Percentiles rank a stretch among this genome's conserved stretches.
Evolutionary conservation across 2,888 invertebrate species (phyloP).

Genomic region (Glyphotaelius pellucidus): DNA sequence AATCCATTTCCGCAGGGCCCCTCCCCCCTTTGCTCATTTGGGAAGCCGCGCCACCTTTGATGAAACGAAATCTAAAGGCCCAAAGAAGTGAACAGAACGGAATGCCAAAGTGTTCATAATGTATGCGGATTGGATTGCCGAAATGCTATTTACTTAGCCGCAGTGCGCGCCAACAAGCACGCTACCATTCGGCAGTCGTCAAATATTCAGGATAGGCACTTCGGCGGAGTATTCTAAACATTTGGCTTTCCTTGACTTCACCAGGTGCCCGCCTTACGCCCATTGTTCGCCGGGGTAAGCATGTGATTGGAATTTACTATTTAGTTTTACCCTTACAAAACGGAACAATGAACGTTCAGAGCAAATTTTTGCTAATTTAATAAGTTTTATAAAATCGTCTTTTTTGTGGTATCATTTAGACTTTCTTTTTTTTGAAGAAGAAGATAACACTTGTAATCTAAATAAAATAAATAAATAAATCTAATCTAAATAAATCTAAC

Average conservation of each 20-base stretch:
- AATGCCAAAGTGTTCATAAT: constrained; percentile 34
- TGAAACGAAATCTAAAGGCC: constrained; percentile 18
- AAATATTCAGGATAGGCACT: constrained; percentile 3
- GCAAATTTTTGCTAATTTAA: not conserved
- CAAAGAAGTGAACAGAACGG: constrained; percentile 22
- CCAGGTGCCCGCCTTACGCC: not conserved
- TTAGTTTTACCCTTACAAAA: not conserved
- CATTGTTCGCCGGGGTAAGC: not conserved
- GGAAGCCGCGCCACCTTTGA: constrained; percentile 22
- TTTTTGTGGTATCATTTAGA: too few relatives aligned
- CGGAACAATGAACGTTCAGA: not conserved
- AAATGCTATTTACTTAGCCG: constrained; percentile 24
- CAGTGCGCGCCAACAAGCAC: constrained; percentile 11
- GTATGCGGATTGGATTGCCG: constrained; percentile 27
- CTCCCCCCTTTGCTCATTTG: not conserved
- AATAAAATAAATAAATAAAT: too few relatives aligned
- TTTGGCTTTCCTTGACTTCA: not conserved
- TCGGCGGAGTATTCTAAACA: not conserved
- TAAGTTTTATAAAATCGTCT: not conserved
- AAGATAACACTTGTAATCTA: too few relatives aligned
- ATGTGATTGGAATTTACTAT: not conserved
- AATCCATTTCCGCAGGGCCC: not conserved
- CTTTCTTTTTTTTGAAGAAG: too few relatives aligned
- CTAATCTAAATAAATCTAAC: too few relatives aligned
- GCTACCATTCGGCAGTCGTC: not conserved